A percentile compares a stretch with the other conserved stretches of the same genome.
phyloP scores from a whole-genome alignment of 2,113 vertebrate genomes.

The Chrysochloris asiatica region DNA sequence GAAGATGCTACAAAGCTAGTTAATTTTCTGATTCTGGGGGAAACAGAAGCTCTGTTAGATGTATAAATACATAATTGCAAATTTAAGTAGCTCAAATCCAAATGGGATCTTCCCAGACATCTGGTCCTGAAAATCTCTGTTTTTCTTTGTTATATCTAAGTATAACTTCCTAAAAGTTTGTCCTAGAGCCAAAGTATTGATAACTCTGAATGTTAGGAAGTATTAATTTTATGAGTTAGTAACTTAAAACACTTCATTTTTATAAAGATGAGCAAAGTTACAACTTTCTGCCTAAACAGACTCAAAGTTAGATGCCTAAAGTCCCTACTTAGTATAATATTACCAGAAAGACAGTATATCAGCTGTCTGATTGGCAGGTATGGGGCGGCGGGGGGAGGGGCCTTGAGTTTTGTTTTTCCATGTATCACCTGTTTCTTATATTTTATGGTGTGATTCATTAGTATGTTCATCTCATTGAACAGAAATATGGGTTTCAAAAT shows the following conservation, averaged over 20 bases:
- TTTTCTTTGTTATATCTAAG: conserved; percentile 85
- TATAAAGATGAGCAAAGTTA: conserved; percentile 41
- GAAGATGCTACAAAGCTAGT: conserved; percentile 93
- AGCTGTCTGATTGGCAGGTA: not conserved
- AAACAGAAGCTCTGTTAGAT: conserved; percentile 92
- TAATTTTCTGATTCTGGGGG: conserved; percentile 92
- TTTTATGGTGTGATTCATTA: not conserved
- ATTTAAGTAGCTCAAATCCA: conserved; percentile 92
- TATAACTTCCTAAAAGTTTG: conserved; percentile 86
- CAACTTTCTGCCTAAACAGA: conserved; percentile 37
- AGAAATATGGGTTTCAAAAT: not conserved
- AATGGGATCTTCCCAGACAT: conserved; percentile 90
- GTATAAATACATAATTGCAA: conserved; percentile 93
- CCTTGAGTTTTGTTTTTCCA: not conserved
- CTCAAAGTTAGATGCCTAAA: conserved; percentile 14
- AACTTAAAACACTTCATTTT: conserved; percentile 55
- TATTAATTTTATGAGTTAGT: conserved; percentile 58
- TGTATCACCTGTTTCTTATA: not conserved
- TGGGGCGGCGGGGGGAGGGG: too few species aligned
- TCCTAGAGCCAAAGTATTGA: conserved; percentile 74
- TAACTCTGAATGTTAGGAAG: conserved; percentile 62
- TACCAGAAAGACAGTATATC: conserved; percentile 1
- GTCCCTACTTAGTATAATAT: not conserved
- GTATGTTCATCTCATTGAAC: not conserved
- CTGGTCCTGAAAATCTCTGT: conserved; percentile 87